Evolutionary conservation across 2,797 vertebrate genomes (phyloP).

Genomic region (Helostoma temminkii): DNA sequence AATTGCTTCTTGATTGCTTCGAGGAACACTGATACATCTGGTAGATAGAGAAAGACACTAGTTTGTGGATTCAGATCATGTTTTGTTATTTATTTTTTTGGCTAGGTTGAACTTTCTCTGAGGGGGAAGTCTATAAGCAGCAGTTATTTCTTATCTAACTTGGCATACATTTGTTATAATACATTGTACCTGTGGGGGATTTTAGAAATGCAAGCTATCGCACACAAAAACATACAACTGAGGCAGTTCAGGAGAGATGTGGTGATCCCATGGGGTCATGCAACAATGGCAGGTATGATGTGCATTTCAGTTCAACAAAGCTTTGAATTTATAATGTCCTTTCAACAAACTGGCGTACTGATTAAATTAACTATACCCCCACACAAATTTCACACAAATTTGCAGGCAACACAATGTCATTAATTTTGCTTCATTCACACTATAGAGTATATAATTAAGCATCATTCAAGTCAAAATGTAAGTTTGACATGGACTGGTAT

Average conservation of each 20-base stretch:
- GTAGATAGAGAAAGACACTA: conserved; percentile 71
- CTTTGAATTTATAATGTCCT: conserved; percentile 9
- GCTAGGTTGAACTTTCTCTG: conserved; percentile 64
- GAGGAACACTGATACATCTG: conserved; percentile 81
- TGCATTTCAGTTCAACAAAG: conserved; percentile 23
- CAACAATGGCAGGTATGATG: conserved; percentile 4
- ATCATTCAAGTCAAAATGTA: conserved; percentile 21
- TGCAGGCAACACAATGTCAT: no score
- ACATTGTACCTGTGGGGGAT: conserved; percentile 47
- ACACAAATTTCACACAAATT: neutral
- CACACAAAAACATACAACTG: conserved; percentile 40
- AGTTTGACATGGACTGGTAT: conserved; percentile 25
- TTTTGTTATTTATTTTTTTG: conserved; percentile 63
- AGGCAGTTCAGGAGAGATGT: conserved; percentile 6
- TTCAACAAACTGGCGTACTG: conserved; percentile 10
- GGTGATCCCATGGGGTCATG: conserved; percentile 7
- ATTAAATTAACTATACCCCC: neutral
- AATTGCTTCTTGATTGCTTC: conserved; percentile 82
- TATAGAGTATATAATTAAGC: neutral
- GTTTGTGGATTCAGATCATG: conserved; percentile 74
- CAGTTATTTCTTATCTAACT: conserved; percentile 72
- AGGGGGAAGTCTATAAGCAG: conserved; percentile 73
- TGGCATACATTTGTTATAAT: conserved; percentile 74
- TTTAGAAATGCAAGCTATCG: conserved; percentile 43
- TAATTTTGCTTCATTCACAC: neutral